Conservation (phyloP, 2,888 invertebrate species). For the Thyatira batis region DNA sequence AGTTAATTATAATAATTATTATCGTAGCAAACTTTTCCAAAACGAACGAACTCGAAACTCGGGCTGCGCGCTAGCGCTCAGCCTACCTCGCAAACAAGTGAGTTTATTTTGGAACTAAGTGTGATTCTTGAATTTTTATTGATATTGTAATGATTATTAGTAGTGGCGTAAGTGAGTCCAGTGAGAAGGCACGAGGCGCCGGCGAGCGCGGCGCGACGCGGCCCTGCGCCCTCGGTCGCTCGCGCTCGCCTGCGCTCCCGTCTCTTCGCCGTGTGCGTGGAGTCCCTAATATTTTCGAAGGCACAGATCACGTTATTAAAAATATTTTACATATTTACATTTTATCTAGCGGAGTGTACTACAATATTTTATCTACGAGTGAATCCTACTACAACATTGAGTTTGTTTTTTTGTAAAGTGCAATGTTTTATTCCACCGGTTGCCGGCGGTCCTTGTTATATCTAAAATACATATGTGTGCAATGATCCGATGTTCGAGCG, state of each 20-base stretch:
- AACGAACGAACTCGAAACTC: slow-evolving; percentile 84
- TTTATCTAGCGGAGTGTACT: slow-evolving; percentile 81
- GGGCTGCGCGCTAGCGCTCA: slow-evolving; percentile 82
- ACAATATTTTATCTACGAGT: slow-evolving; percentile 81
- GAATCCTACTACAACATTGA: slow-evolving; percentile 82
- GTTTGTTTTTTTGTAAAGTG: slow-evolving; percentile 80
- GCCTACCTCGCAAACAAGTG: slow-evolving; percentile 89
- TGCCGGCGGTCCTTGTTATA: slow-evolving; percentile 78
- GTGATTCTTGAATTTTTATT: slow-evolving; percentile 87
- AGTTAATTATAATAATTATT: slow-evolving; percentile 81
- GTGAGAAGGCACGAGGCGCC: slow-evolving; percentile 58
- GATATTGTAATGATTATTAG: slow-evolving; percentile 82
- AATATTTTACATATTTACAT: slow-evolving; percentile 82
- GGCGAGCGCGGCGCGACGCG: slow-evolving; percentile 38
- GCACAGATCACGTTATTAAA: slow-evolving; percentile 80
- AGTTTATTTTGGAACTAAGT: slow-evolving; percentile 90
- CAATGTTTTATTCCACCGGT: slow-evolving; percentile 82
- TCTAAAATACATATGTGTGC: slow-evolving; percentile 61
- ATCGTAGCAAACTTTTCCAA: slow-evolving; percentile 83
- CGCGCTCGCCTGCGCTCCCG: slow-evolving; percentile 26
- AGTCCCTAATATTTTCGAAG: slow-evolving; percentile 80
- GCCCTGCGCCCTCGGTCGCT: not conserved
- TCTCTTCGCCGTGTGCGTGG: slow-evolving; percentile 54
- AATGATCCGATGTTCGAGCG: slow-evolving; percentile 61
- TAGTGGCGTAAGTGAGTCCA: slow-evolving; percentile 79